These are phyloP conservation scores for Crax fasciolata DNA, from an alignment of 2,797 vertebrate genomes.

Conservation along the genomic window DNA sequence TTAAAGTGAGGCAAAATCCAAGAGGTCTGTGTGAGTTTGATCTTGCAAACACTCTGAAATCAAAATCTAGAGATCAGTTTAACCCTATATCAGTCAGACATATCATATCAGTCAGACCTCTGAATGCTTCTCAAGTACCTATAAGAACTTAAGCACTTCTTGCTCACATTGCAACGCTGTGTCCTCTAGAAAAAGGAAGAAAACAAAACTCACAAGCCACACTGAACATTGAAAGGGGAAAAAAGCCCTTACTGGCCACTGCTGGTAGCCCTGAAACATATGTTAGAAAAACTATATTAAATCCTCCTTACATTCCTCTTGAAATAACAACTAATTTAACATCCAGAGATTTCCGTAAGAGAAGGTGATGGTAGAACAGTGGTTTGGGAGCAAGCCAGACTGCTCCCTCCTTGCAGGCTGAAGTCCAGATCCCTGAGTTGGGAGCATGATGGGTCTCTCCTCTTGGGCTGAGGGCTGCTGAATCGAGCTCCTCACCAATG, in stretches of 20 bases:
- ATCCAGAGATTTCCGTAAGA: neutral
- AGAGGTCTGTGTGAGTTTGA: neutral
- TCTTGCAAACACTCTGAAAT: neutral
- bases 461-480: neutral
- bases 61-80: neutral
- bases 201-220: neutral
- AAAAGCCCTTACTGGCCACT: neutral
- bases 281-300: neutral
- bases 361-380: neutral
- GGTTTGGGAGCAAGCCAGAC: neutral
- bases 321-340: slow-evolving; percentile 3
- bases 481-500: accelerated
- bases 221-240: neutral
- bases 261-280: neutral
- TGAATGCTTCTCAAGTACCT: neutral
- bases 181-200: neutral
- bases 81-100: neutral
- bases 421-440: neutral
- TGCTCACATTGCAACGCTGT: neutral
- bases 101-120: neutral
- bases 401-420: neutral
- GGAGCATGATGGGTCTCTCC: neutral
- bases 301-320: neutral
- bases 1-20: neutral
- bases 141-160: neutral